Evolutionary conservation across 1,140 invertebrate species (phyloP).

Genomic region (Aphidius ervi): DNA sequence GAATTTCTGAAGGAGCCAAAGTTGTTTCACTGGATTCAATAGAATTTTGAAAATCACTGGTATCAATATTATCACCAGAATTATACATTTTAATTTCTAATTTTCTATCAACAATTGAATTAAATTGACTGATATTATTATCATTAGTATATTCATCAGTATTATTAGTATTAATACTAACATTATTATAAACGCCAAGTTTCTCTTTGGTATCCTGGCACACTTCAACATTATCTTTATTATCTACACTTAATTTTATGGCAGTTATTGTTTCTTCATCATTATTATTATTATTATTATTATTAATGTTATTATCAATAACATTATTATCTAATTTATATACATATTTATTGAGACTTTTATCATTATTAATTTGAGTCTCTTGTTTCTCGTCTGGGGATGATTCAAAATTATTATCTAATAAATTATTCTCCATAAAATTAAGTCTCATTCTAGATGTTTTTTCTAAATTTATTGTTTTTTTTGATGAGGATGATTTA

Average conservation of each 20-base stretch:
- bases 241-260: slow-evolving; percentile 29
- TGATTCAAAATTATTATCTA: slow-evolving; percentile 9
- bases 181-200: slow-evolving; percentile 19
- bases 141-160: too few relatives aligned
- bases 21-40: background rate
- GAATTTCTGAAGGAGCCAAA: slow-evolving; percentile 5
- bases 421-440: slow-evolving; percentile 37
- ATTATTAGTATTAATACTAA: background rate
- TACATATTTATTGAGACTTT: slow-evolving; percentile 18
- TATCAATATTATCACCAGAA: background rate
- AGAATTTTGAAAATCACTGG: background rate
- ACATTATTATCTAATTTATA: background rate
- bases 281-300: slow-evolving; percentile 19
- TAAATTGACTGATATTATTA: slow-evolving; percentile 21
- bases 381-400: slow-evolving; percentile 25
- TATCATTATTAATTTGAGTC: slow-evolving; percentile 30
- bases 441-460: slow-evolving; percentile 37
- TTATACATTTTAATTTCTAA: slow-evolving; percentile 36
- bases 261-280: slow-evolving; percentile 31
- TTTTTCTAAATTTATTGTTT: slow-evolving; percentile 29
- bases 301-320: slow-evolving; percentile 19
- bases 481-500: slow-evolving; percentile 19
- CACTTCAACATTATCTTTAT: slow-evolving; percentile 17
- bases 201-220: slow-evolving; percentile 42
- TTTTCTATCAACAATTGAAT: slow-evolving; percentile 38